Conservation (phyloP, 2,797 vertebrate genomes). For the Loriculus beryllinus region DNA sequence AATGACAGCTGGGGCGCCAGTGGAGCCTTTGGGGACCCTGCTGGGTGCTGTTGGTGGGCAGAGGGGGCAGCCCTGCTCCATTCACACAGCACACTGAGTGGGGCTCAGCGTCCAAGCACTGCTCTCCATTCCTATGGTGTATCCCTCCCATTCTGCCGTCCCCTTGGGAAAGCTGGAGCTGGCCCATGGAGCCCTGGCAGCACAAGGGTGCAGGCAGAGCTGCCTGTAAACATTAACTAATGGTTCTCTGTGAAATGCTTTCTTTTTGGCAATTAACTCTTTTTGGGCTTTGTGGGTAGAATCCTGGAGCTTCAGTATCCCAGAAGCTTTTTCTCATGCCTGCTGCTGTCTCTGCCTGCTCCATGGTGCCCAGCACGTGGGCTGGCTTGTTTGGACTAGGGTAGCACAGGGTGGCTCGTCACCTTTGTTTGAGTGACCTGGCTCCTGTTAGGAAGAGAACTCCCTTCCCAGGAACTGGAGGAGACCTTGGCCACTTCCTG, state of each 20-base stretch:
- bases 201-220: background rate
- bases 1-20: rapidly evolving
- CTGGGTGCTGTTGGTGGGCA: background rate
- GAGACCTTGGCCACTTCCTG: background rate
- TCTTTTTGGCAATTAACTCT: background rate
- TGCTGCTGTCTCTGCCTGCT: rapidly evolving
- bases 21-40: background rate
- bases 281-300: rapidly evolving
- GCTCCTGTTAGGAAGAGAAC: background rate
- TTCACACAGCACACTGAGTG: background rate
- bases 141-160: rapidly evolving
- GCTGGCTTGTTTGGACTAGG: background rate
- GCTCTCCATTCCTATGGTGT: rapidly evolving
- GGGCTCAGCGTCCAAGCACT: rapidly evolving
- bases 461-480: background rate
- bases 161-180: background rate
- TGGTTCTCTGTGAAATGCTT: background rate
- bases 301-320: background rate
- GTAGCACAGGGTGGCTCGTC: background rate
- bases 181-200: background rate
- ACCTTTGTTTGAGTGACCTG: background rate
- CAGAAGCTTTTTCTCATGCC: background rate
- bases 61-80: background rate
- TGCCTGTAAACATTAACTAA: constrained; percentile 38
- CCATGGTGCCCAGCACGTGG: background rate